Base-by-base conservation (phyloP, 2,888 invertebrate species). In the Microctonus aethiopoides region DNA sequence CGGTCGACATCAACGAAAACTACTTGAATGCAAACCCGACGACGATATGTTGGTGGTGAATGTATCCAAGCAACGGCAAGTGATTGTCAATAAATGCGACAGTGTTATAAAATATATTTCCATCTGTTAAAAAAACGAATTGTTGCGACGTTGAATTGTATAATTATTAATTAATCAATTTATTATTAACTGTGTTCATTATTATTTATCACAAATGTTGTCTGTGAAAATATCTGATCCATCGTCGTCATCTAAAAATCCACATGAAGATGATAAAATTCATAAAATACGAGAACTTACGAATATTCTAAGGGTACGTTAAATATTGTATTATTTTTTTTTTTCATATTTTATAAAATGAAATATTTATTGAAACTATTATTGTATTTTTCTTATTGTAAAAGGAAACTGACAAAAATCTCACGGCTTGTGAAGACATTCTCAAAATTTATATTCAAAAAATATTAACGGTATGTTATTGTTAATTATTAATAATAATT, bases 391-490 rank as follows among this genome's bases (percentile, higher is more conserved):
- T 62, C 29, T 29, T 34, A 63, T 66, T 13, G 20, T 24, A 9
- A 46, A 41, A 74, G 74, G 72, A 75, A 60, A 84, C 83, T 11
- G 82, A 84, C 52, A 77, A 72, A 70, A 84, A 84, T 63, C 72
- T 84, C 52, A 82, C 80, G 24, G 73, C 77, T 52, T 84, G 83
- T 72, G 84, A 84, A 61, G 79, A 82, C 73, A 81, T 84, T 67
- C 67, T 84, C 61, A 68, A 77, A 11, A 64, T 76, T 34, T 83
- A 82, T 46, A 74, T 82, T 64, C 72, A 76, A 36, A 81, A 79
- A 70, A 77, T 79, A 67, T 63, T 79, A 9, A 77, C 77, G 81
- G 82, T 84, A 81, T 29, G 78, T 75, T 16, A 26, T 22, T 34
- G 60, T n/a, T n/a, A n/a, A n/a, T n/a, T n/a, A n/a, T n/a, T n/a